Conservation (phyloP, 2,888 invertebrate genomes). For the Lepidocyrtoides sp. region DNA sequence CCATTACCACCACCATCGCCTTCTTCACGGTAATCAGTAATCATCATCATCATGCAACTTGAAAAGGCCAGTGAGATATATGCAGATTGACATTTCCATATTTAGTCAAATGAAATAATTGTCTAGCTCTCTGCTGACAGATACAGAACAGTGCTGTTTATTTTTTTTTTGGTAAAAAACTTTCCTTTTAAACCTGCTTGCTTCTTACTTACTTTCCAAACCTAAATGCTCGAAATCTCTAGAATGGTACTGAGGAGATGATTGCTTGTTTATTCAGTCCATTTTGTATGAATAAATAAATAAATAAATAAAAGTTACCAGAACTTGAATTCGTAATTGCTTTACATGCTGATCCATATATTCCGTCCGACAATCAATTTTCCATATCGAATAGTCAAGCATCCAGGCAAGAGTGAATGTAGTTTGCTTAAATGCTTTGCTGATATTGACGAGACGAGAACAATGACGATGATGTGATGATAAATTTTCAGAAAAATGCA, state of each 20-base stretch:
- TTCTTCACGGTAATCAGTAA: background rate
- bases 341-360: background rate
- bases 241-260: background rate
- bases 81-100: constrained; percentile 42
- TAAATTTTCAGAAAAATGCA: background rate
- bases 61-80: background rate
- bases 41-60: background rate
- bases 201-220: constrained; percentile 41
- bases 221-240: background rate
- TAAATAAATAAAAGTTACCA: too few species aligned
- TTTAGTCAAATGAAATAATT: constrained; percentile 25
- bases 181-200: constrained; percentile 40
- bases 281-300: constrained; percentile 40
- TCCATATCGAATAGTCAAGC: background rate
- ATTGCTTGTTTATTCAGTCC: background rate
- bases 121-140: background rate
- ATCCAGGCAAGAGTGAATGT: background rate
- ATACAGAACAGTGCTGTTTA: background rate
- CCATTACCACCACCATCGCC: background rate
- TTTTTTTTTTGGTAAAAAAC: background rate
- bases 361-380: background rate
- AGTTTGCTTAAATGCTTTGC: too few species aligned
- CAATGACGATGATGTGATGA: background rate
- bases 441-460: too few species aligned
- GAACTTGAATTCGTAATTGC: constrained; percentile 18